These are phyloP conservation scores for Polyploca ridens DNA, from an alignment of 2,888 invertebrate species.

Conservation along the genomic window DNA sequence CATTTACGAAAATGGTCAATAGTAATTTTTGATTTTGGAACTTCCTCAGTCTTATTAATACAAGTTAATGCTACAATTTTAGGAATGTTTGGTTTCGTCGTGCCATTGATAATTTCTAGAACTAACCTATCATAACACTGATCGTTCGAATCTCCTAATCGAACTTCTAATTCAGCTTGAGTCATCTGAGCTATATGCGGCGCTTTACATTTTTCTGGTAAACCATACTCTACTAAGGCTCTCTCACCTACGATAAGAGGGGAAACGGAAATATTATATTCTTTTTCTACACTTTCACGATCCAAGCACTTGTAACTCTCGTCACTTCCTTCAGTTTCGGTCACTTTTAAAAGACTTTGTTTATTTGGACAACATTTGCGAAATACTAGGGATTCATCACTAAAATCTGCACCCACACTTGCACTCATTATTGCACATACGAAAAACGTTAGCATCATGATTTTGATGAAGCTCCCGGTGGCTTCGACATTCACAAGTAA, in stretches of 20 bases:
- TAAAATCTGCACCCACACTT: constrained; percentile 38
- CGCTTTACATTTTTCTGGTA: constrained; percentile 57
- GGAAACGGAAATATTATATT: constrained; percentile 51
- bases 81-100: constrained; percentile 56
- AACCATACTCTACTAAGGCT: constrained; percentile 53
- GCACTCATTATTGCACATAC: constrained; percentile 48
- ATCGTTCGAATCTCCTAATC: constrained; percentile 32
- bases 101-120: constrained; percentile 58
- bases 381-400: constrained; percentile 51
- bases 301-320: constrained; percentile 60
- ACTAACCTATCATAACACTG: constrained; percentile 67
- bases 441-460: constrained; percentile 61
- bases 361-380: constrained; percentile 70
- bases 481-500: constrained; percentile 27
- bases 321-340: constrained; percentile 37
- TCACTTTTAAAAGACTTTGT: constrained; percentile 63
- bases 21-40: constrained; percentile 36
- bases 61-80: constrained; percentile 65
- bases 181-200: constrained; percentile 41
- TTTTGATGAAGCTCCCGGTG: constrained; percentile 33
- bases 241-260: constrained; percentile 56
- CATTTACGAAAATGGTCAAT: constrained; percentile 69
- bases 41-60: constrained; percentile 45
- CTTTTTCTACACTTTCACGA: constrained; percentile 41
- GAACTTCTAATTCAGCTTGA: constrained; percentile 37